These are phyloP conservation scores for Clarias gariepinus DNA, from an alignment of 2,113 vertebrate genomes.

Conservation along the genomic window DNA sequence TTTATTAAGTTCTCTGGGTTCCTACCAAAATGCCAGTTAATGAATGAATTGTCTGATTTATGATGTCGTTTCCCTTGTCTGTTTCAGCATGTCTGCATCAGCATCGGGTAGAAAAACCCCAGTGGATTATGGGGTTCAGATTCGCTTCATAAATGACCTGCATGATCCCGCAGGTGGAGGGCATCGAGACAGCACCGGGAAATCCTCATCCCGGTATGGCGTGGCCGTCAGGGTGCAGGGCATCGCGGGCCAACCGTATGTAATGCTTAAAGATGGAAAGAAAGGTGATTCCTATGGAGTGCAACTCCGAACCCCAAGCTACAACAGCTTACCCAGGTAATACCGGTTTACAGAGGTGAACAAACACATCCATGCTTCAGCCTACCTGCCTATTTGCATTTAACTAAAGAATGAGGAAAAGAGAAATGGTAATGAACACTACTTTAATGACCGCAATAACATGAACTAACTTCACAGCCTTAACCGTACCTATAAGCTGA, in stretches of 20 bases:
- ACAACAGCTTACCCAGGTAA: slow-evolving; percentile 64
- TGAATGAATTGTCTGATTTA: not conserved
- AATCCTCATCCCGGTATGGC: slow-evolving; percentile 78
- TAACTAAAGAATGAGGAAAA: not conserved
- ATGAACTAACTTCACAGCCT: not conserved
- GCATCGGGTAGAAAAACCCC: slow-evolving; percentile 75
- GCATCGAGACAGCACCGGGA: slow-evolving; percentile 27
- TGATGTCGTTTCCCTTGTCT: not conserved
- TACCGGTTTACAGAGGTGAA: not conserved
- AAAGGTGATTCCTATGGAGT: slow-evolving; percentile 90
- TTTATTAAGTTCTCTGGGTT: not conserved
- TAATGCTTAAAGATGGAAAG: slow-evolving; percentile 88
- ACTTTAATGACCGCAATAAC: not conserved
- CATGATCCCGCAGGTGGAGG: slow-evolving; percentile 56
- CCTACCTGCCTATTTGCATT: not conserved
- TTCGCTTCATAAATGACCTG: slow-evolving; percentile 88
- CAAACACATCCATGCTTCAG: not conserved
- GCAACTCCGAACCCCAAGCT: slow-evolving; percentile 69
- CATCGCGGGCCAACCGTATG: slow-evolving; percentile 90
- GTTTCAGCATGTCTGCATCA: slow-evolving; percentile 66
- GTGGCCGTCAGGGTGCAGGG: slow-evolving; percentile 92
- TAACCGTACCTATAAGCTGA: not conserved
- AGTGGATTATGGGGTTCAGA: slow-evolving; percentile 88
- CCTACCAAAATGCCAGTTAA: not conserved
- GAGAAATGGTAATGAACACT: not conserved